Evolutionary conservation across 2,888 invertebrate species (phyloP).

Genomic region (Tipula vernalis): DNA sequence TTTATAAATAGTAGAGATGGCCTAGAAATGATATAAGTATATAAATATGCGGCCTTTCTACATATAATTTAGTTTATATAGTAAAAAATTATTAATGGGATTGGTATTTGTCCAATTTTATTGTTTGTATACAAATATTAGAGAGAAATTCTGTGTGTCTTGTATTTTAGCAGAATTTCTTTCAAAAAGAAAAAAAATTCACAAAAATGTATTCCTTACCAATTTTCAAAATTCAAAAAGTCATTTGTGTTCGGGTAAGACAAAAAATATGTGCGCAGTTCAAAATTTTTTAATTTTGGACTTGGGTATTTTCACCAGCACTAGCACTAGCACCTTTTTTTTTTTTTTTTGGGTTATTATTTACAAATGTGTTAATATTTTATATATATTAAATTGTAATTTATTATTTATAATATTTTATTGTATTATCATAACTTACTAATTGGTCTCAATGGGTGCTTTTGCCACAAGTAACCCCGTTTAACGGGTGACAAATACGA

Average conservation of each 20-base stretch:
- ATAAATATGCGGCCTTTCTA: neutral
- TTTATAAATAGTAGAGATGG: neutral
- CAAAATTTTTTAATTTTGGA: neutral
- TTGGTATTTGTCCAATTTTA: neutral
- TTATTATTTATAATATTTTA: neutral
- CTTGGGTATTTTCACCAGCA: neutral
- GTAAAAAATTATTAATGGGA: neutral
- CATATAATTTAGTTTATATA: neutral
- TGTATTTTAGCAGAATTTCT: neutral
- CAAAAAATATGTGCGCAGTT: neutral
- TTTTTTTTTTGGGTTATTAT: neutral
- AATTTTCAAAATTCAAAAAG: neutral
- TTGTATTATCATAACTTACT: conserved; percentile 50
- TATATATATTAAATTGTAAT: neutral
- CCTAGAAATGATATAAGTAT: neutral
- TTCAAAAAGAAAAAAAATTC: neutral
- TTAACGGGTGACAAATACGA: conserved; percentile 85
- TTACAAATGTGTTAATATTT: neutral
- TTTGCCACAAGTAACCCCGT: conserved; percentile 83
- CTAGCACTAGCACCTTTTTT: neutral
- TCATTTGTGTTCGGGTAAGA: neutral
- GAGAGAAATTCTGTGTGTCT: neutral
- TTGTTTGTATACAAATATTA: neutral
- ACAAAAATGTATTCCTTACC: neutral
- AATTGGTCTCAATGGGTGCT: conserved; percentile 81